Conservation (phyloP, 2,888 invertebrate genomes). For the Cetonia aurata region DNA sequence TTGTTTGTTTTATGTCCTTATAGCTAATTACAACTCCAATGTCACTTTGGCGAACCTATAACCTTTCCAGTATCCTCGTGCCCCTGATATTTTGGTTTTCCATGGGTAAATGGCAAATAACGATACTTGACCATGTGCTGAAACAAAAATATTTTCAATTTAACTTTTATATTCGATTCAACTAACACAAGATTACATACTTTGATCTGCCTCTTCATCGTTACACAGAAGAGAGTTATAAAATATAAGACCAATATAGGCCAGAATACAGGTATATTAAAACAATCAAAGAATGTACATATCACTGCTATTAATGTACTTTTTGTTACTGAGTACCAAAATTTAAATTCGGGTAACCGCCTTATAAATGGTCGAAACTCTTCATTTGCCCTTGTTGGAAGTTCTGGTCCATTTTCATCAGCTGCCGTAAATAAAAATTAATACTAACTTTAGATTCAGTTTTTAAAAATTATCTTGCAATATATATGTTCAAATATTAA, state of each 20-base stretch:
- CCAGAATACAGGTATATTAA: conserved; percentile 99
- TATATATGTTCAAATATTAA: conserved; percentile 28
- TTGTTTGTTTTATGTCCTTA: conserved; percentile 36
- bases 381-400: conserved; percentile 95
- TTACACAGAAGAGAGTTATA: conserved; percentile 97
- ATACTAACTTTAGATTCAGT: too few relatives aligned
- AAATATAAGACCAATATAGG: conserved; percentile 99
- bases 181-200: conserved; percentile 69
- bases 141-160: conserved; percentile 62
- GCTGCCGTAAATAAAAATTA: conserved; percentile 62
- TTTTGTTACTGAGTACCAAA: conserved; percentile 97
- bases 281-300: conserved; percentile 97
- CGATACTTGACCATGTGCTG: conserved; percentile 99
- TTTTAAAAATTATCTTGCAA: conserved; percentile 15
- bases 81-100: conserved; percentile 94
- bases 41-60: conserved; percentile 67
- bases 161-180: conserved; percentile 24
- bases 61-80: conserved; percentile 66
- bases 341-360: conserved; percentile 98
- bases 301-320: conserved; percentile 90
- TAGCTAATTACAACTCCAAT: conserved; percentile 47
- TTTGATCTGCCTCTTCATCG: conserved; percentile 99
- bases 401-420: conserved; percentile 89
- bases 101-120: conserved; percentile 98
- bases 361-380: conserved; percentile 98